phyloP scores from a whole-genome alignment of 2,113 vertebrate species.

The Bos javanicus region DNA sequence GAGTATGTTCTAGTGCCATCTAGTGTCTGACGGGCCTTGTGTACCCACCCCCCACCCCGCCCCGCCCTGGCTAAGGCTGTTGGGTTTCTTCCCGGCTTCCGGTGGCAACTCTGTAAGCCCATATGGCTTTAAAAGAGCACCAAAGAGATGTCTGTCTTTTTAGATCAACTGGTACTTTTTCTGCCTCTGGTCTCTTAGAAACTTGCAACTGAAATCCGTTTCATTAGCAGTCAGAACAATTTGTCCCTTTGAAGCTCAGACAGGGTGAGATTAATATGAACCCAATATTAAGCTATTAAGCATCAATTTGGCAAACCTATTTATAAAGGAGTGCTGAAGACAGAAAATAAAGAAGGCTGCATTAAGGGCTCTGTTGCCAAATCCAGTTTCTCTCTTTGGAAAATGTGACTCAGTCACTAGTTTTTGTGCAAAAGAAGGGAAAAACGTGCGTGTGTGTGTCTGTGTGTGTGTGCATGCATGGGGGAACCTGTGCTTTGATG shows the following conservation, averaged over 20 bases:
- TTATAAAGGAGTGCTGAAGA: conserved; percentile 49
- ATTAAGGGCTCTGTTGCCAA: neutral
- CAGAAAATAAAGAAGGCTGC: conserved; percentile 17
- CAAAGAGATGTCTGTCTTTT: conserved; percentile 38
- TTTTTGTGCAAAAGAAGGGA: neutral
- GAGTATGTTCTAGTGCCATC: conserved; percentile 42
- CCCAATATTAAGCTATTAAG: conserved; percentile 64
- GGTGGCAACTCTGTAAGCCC: neutral
- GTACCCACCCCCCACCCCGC: neutral
- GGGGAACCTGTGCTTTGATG: neutral
- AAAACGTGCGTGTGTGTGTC: neutral
- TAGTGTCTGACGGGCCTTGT: conserved; percentile 26
- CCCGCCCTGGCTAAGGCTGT: rapidly evolving
- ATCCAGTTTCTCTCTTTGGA: neutral
- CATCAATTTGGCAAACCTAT: conserved; percentile 54
- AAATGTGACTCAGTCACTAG: neutral
- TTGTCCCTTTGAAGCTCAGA: conserved; percentile 69
- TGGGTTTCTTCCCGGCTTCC: neutral
- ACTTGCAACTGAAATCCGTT: conserved; percentile 50
- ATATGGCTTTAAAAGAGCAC: conserved; percentile 51
- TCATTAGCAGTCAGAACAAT: conserved; percentile 62
- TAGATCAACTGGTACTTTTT: conserved; percentile 21
- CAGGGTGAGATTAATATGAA: conserved; percentile 66
- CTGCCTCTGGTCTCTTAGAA: conserved; percentile 50
- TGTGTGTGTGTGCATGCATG: too few species aligned